Conservation (phyloP, 2,797 vertebrate species). For the Cetoscarus ocellatus region DNA sequence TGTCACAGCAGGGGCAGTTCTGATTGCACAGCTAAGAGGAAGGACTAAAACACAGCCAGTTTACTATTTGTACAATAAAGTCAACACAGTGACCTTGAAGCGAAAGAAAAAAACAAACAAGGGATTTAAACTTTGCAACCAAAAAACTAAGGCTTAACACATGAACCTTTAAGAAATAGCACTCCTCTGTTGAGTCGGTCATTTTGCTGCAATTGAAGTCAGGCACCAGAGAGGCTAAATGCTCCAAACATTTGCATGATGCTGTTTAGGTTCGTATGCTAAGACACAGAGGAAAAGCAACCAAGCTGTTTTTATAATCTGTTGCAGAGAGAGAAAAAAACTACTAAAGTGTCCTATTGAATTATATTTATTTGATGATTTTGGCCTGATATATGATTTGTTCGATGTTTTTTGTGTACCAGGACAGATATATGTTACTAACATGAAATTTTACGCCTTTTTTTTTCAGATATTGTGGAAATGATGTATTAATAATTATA, state of each 20-base stretch:
- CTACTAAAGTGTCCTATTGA: too few relatives aligned
- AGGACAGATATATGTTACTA: too few relatives aligned
- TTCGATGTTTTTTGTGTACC: too few relatives aligned
- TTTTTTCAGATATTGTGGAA: too few relatives aligned
- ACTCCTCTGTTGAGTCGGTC: not conserved
- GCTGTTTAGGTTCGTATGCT: not conserved
- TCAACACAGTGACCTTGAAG: not conserved
- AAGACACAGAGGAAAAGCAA: slow-evolving; percentile 4
- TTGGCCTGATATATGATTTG: too few relatives aligned
- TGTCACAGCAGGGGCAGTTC: slow-evolving; percentile 24
- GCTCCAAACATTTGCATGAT: not conserved
- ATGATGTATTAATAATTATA: too few relatives aligned
- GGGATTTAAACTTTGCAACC: not conserved
- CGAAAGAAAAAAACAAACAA: slow-evolving; percentile 18
- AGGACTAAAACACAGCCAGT: not conserved
- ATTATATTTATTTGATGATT: too few relatives aligned
- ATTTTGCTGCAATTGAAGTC: slow-evolving; percentile 11
- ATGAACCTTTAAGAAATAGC: not conserved
- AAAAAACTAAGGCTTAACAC: not conserved
- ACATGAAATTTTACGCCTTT: too few relatives aligned
- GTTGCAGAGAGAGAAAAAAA: too few relatives aligned
- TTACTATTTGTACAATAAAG: slow-evolving; percentile 17
- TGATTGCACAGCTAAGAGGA: slow-evolving; percentile 22
- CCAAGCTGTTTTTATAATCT: not conserved
- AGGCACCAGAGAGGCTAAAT: not conserved